These are phyloP conservation scores for Lepidurus arcticus DNA, from an alignment of 1,140 invertebrate species.

Conservation along the genomic window DNA sequence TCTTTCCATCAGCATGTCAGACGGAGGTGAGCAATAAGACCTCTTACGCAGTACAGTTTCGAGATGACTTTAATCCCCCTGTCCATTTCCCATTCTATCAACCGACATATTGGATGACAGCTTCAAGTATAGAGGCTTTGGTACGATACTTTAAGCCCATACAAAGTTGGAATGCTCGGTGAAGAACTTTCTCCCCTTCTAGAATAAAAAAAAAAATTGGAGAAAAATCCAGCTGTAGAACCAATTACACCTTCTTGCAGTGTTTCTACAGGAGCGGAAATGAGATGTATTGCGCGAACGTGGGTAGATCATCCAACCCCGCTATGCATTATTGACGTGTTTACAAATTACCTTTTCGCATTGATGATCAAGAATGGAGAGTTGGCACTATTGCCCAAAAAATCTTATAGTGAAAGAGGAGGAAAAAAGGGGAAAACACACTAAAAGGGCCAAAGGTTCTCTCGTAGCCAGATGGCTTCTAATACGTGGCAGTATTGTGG, in stretches of 20 bases:
- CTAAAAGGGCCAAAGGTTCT: background rate
- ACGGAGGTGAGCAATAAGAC: background rate
- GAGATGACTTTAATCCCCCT: constrained; percentile 2
- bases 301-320: background rate
- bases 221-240: background rate
- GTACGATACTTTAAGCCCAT: background rate
- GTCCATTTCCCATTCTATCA: constrained; percentile 5
- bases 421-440: background rate
- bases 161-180: background rate
- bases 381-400: background rate
- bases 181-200: background rate
- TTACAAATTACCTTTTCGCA: background rate
- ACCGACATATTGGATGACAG: background rate
- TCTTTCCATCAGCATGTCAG: background rate
- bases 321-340: constrained; percentile 12
- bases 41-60: background rate
- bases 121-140: constrained; percentile 4
- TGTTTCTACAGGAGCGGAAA: constrained; percentile 1
- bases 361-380: background rate
- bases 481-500: background rate
- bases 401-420: background rate
- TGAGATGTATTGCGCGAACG: background rate
- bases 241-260: background rate
- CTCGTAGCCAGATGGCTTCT: background rate
- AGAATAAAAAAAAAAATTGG: background rate